Evolutionary conservation across 2,113 vertebrate genomes (phyloP), one percentile per base, ranked within the genome.

Genomic region (Heterotilapia buettikoferi): DNA sequence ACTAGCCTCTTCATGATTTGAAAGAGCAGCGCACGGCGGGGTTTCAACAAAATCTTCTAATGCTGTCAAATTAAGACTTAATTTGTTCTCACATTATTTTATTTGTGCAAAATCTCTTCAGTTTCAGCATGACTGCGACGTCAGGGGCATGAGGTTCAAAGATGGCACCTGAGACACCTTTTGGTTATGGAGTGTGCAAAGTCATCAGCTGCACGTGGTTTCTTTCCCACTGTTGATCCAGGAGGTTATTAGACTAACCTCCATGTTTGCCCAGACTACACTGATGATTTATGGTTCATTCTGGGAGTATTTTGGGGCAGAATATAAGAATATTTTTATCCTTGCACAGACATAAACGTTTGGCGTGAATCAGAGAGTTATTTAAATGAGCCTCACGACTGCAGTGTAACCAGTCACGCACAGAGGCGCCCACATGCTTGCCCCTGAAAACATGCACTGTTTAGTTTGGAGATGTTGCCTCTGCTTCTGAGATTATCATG

Each of bases 101-200:
- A 26, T 73, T 73, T 45, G 38, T 45, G 8, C 9, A 45, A 45
- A 45, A 73, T 14, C 0, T 0, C 68, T 5, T 47, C 14, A 47
- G 40, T 76, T 7, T 0, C 24, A 11, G 54, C 0, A 0, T 43
- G 36, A 59, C 6, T 40, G 36, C 1, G 14, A 33, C 12, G 5
- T 26, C 54, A 59, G 24, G 52, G 36, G 11, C 56, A 82, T 36
- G 56, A 3, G 56, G 6, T n/a, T 66, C 43, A 52, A 45, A 73
- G 68, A 73, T 68, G 38, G 36, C 40, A 73, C 7, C 14, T 14
- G n/a, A 71, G 38, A 19, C 47, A 56, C n/a, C 11, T 71, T 53
- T 54, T 47, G 26, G 33, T 26, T 29, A 13, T 1, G 52, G 7
- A 71, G n/a, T 13, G 31, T 40, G 9, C 31, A 47, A 40, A 53